A percentile compares a stretch with the other conserved stretches of the same genome.
Conservation (phyloP, 2,113 vertebrate genomes). For the Lophochroa leadbeateri region DNA sequence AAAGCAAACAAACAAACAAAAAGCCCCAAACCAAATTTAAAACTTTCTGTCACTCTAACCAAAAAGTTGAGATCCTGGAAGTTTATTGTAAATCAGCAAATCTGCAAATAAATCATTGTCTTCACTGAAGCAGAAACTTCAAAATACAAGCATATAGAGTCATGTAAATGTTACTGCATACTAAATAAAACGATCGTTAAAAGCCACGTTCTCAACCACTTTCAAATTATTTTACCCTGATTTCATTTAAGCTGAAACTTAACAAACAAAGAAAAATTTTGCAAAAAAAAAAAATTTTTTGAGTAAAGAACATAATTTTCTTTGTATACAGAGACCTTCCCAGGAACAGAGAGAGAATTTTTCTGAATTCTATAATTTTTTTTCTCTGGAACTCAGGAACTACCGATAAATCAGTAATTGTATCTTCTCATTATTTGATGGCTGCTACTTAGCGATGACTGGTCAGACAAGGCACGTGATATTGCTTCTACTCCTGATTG, state of each 20-base stretch:
- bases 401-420: background rate
- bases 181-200: constrained; percentile 5
- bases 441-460: background rate
- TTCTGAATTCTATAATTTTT: background rate
- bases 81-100: background rate
- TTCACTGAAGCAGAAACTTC: background rate
- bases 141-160: background rate
- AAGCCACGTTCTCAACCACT: background rate
- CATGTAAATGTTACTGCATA: constrained; percentile 6
- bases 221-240: background rate
- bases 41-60: background rate
- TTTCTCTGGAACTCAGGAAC: background rate
- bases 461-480: background rate
- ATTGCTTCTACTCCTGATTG: background rate
- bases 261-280: background rate
- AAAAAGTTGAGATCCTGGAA: background rate
- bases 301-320: background rate
- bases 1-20: background rate
- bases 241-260: background rate
- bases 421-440: background rate
- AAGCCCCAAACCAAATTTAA: background rate
- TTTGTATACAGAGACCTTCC: background rate
- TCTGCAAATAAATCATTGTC: background rate
- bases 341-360: background rate
- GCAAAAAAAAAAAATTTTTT: background rate